Conservation (phyloP, 2,797 vertebrate species). For the Bradypodion pumilum region DNA sequence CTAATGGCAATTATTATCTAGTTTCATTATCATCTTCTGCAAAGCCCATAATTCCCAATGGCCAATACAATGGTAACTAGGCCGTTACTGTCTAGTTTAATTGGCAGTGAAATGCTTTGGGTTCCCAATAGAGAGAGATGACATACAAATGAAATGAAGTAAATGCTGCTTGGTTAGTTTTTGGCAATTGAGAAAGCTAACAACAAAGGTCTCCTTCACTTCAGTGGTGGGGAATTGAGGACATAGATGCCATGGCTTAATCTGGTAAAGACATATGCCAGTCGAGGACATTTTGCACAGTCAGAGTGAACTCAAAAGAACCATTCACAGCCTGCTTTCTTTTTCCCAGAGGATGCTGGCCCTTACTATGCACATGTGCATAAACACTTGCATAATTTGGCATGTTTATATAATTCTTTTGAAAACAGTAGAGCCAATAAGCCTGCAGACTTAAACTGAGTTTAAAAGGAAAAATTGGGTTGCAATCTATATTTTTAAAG, state of each 20-base stretch:
- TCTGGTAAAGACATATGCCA: constrained; percentile 17
- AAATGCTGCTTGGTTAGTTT: not conserved
- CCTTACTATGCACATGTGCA: not conserved
- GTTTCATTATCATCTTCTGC: too few relatives aligned
- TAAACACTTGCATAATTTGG: constrained; percentile 15
- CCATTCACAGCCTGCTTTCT: constrained; percentile 19
- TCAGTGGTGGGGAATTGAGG: not conserved
- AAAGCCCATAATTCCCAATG: too few relatives aligned
- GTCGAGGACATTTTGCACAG: not conserved
- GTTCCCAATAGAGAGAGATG: too few relatives aligned
- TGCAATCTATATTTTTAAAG: not conserved
- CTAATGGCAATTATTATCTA: too few relatives aligned
- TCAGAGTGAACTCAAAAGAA: not conserved
- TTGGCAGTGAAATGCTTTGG: too few relatives aligned
- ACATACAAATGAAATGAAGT: not conserved
- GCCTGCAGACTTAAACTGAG: not conserved
- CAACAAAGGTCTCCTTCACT: constrained; percentile 10
- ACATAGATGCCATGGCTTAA: constrained; percentile 1
- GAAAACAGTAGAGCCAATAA: not conserved
- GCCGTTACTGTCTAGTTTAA: too few relatives aligned
- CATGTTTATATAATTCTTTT: not conserved
- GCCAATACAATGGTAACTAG: too few relatives aligned
- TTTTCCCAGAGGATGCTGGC: not conserved
- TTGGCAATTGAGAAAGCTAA: not conserved
- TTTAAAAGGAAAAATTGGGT: not conserved